phyloP scores from a whole-genome alignment of 2,888 invertebrate species.

The Lithophane ornitopus region DNA sequence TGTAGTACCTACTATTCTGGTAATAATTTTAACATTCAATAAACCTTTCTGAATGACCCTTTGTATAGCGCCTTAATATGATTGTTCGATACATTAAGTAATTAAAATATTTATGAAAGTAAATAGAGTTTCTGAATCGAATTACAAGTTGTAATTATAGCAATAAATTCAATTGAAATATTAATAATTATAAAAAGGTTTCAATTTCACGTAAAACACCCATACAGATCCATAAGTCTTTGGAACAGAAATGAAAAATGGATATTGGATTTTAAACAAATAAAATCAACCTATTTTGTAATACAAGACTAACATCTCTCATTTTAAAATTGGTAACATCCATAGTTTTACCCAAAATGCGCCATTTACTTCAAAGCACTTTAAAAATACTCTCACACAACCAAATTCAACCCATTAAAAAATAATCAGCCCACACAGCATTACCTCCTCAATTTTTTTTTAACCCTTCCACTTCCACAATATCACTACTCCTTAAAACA shows the following conservation, averaged over 20 bases:
- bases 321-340: background rate
- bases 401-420: background rate
- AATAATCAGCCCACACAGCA: background rate
- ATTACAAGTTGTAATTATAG: background rate
- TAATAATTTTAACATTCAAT: slow-evolving; percentile 49
- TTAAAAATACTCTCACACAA: background rate
- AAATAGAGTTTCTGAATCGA: slow-evolving; percentile 12
- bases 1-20: slow-evolving; percentile 23
- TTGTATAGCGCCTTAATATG: slow-evolving; percentile 12
- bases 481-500: slow-evolving; percentile 49
- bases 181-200: background rate
- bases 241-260: too few species aligned
- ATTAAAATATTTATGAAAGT: slow-evolving; percentile 26
- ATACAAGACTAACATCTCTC: too few species aligned
- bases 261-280: background rate
- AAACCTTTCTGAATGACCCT: slow-evolving; percentile 43
- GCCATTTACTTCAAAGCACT: background rate
- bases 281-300: background rate
- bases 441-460: background rate
- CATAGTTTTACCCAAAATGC: background rate
- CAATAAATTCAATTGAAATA: slow-evolving; percentile 3
- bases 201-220: background rate
- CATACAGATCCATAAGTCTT: background rate
- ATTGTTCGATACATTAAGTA: slow-evolving; percentile 13
- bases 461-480: slow-evolving; percentile 23